Conservation (phyloP, 2,113 vertebrate genomes). For the Plecturocebus donacophilus region DNA sequence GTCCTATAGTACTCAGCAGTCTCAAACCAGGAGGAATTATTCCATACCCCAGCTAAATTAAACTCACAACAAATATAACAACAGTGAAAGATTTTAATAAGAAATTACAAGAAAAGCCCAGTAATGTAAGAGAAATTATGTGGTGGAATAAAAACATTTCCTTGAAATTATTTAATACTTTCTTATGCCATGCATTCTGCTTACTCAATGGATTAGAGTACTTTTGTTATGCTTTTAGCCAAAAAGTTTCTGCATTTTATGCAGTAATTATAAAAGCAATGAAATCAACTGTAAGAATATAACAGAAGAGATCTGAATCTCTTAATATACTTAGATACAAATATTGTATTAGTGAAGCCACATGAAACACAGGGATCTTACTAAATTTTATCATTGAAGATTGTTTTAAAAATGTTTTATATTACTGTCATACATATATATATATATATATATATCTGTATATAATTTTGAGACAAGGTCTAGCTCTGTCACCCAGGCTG, state of each 20-base stretch:
- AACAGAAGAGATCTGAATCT: not conserved
- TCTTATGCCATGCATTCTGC: not conserved
- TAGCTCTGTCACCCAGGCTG: no score
- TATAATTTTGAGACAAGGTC: no score
- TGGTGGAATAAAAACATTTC: not conserved
- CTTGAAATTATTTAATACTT: not conserved
- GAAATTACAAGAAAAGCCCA: not conserved
- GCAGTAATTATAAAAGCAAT: slow-evolving; percentile 2
- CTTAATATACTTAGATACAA: not conserved
- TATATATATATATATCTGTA: no score
- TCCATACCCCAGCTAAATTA: not conserved
- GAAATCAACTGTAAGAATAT: not conserved
- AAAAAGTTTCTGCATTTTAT: slow-evolving; percentile 2
- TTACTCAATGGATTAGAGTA: not conserved
- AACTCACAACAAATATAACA: not conserved
- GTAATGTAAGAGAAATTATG: not conserved
- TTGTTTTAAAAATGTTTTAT: not conserved
- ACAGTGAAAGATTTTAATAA: not conserved
- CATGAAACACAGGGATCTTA: not conserved
- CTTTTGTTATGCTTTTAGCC: not conserved
- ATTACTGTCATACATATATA: not conserved
- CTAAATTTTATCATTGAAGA: not conserved
- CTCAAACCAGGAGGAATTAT: not conserved
- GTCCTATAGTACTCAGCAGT: not conserved
- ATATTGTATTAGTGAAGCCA: not conserved